Evolutionary conservation across 2,888 invertebrate genomes (phyloP), one percentile per base, ranked within the genome.

Genomic region (Desoria tigrina): DNA sequence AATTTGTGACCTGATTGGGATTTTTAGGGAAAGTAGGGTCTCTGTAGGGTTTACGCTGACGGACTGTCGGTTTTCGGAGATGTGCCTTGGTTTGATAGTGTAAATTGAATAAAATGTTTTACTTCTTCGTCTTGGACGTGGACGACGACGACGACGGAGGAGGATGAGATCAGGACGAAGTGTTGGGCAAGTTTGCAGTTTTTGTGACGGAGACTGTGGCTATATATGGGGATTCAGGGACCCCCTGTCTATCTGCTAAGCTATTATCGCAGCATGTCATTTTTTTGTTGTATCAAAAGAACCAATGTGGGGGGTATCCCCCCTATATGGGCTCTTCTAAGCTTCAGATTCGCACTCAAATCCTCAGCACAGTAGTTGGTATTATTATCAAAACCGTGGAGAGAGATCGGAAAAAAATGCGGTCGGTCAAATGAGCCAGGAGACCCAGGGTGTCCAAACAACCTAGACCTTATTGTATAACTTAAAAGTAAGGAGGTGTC

Each of bases 161-260:
- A 69, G 72, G 73, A 71, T 73, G 74, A 57, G 42, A 68, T 71
- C 73, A 72, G 70, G 73, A 69, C 73, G 71, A 73, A 76, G 76
- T 74, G 76, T 76, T 76, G 76, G 72, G 74, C 74, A 76, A 76
- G 76, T 76, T 76, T 76, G 76, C 74, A 74, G 74, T 76, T 76
- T 76, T 76, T 74, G 74, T 76, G 74, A 74, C 72, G 71, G 68
- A 74, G 73, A 72, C 71, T 74, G 74, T 76, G 74, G 76, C 76
- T 76, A 76, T 76, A 76, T 76, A 76, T 74, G 74, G 74, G 74
- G 73, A 73, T 74, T 74, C 66, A 74, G 70, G 74, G 76, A 75
- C 75, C 75, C 75, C 76, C 74, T 74, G 70, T 75, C 74, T 75
- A 73, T 74, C 73, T 71, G 72, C 75, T 76, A 76, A 75, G 76